Percentiles rank a stretch among this genome's conserved stretches.
Conservation (phyloP, 1,140 invertebrate genomes). For the Heliothis subflexa region DNA sequence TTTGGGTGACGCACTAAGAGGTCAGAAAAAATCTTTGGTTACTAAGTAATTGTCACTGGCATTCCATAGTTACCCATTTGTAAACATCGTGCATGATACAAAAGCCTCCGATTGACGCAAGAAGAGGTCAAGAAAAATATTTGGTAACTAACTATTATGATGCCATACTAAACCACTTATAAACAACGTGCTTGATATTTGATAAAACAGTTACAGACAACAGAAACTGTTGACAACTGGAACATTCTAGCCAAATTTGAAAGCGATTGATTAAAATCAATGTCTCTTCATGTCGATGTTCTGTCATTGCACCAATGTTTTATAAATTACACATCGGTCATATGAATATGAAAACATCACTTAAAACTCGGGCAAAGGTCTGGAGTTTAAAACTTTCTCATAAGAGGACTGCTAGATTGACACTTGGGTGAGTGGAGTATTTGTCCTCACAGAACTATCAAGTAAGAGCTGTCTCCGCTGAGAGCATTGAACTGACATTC, state of each 20-base stretch:
- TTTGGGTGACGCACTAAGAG: constrained; percentile 62
- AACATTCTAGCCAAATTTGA: constrained; percentile 7
- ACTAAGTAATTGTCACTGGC: constrained; percentile 10
- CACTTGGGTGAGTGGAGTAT: too few relatives aligned
- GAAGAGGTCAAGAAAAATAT: constrained; percentile 58
- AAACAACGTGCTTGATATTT: constrained; percentile 43
- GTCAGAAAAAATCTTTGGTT: constrained; percentile 57
- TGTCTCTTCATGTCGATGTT: not conserved
- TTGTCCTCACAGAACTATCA: too few relatives aligned
- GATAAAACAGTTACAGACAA: constrained; percentile 15
- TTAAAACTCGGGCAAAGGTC: not conserved
- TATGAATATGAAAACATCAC: constrained; percentile 12
- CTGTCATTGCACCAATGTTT: constrained; percentile 23
- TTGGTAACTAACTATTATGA: constrained; percentile 45
- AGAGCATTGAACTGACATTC: not conserved
- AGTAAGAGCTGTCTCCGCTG: too few relatives aligned
- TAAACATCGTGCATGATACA: constrained; percentile 43
- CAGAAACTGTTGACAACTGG: constrained; percentile 16
- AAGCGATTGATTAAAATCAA: not conserved
- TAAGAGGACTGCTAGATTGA: too few relatives aligned
- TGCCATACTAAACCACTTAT: constrained; percentile 26
- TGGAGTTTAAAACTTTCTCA: not conserved
- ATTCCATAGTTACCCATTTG: constrained; percentile 22
- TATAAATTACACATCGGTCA: constrained; percentile 18
- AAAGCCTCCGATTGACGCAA: constrained; percentile 67